These are phyloP conservation scores for Turdus rufiventris DNA, from an alignment of 2,113 vertebrate species.

Conservation along the genomic window DNA sequence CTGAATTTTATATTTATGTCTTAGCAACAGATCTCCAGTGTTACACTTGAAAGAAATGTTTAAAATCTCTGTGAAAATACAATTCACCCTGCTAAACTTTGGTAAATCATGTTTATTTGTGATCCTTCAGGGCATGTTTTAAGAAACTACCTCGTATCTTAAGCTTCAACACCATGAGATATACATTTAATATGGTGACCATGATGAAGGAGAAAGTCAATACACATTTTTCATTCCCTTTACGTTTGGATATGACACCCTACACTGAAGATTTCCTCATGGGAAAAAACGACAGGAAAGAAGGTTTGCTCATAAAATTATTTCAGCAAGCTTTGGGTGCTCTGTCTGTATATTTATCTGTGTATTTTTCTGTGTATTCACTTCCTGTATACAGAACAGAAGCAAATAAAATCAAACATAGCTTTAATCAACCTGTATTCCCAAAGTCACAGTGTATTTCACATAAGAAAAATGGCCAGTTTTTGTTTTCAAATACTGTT, in stretches of 20 bases:
- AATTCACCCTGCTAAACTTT: neutral
- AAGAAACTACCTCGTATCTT: conserved; percentile 97
- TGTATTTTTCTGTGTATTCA: neutral
- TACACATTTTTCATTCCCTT: conserved; percentile 96
- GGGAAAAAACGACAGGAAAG: conserved; percentile 94
- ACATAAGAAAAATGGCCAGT: accelerated
- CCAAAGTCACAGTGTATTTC: neutral
- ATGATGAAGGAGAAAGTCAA: conserved; percentile 99
- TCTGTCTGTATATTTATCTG: neutral
- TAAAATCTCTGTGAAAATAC: neutral
- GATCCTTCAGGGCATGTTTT: conserved; percentile 88
- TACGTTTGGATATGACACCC: conserved; percentile 97
- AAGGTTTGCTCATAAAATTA: conserved; percentile 73
- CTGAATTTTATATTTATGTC: neutral
- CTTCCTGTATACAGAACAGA: neutral
- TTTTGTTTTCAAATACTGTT: neutral
- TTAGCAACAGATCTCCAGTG: neutral
- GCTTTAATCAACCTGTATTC: neutral
- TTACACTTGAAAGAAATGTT: neutral
- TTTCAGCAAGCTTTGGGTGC: neutral
- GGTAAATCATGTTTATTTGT: neutral
- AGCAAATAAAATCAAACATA: neutral
- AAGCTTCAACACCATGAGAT: conserved; percentile 99
- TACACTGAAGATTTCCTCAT: conserved; percentile 99
- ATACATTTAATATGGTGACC: conserved; percentile 99